Base-by-base conservation (phyloP, 2,888 invertebrate species). In the Dicyrtomina minuta region DNA sequence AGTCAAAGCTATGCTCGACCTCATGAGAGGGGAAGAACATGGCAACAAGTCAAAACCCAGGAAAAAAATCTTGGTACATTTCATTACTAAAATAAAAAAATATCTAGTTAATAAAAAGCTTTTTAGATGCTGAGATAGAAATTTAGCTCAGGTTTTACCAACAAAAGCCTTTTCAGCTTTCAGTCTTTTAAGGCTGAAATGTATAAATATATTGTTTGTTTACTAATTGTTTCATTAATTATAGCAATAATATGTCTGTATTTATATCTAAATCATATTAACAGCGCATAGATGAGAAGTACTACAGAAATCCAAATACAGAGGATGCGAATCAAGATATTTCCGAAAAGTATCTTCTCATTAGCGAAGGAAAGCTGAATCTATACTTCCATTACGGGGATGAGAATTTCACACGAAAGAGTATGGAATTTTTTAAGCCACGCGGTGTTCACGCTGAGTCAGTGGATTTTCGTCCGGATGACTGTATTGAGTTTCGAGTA, bases 271-370 rank as follows among this genome's bases (percentile, higher is more conserved):
- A n/a, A n/a, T n/a, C n/a, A n/a, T n/a, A n/a, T n/a, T n/a, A 15
- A 15, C 20, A 72, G 68, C 71, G 72, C 70, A 75, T 77, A 27
- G 66, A 72, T n/a, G 76, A 77, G 58, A 76, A 75, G 46, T 77
- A 72, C 60, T 33, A 70, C 13, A 71, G 77, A 10, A 60, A 72
- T 44, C 72, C 71, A 12, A 22, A 17, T 0, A 73, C 51, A 1
- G 46, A 70, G 10, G 66, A 70, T 22, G 64, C 71, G 13, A 51
- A 64, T 2, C 68, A 74, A 5, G 76, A 77, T 27, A 74, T 77
- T 55, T 72, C 77, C 0, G 77, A 77, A 56, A 76, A 75, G 64
- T 72, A 75, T 56, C 68, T 75, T 68, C 49, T 76, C 1, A 61
- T 76, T 5, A 71, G 73, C 1, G 74, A 78, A 58, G 75, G 75